Percentiles rank a stretch among this genome's conserved stretches.
Evolutionary conservation across 2,888 invertebrate species (phyloP).

Genomic region (Sarcophaga subvicina): DNA sequence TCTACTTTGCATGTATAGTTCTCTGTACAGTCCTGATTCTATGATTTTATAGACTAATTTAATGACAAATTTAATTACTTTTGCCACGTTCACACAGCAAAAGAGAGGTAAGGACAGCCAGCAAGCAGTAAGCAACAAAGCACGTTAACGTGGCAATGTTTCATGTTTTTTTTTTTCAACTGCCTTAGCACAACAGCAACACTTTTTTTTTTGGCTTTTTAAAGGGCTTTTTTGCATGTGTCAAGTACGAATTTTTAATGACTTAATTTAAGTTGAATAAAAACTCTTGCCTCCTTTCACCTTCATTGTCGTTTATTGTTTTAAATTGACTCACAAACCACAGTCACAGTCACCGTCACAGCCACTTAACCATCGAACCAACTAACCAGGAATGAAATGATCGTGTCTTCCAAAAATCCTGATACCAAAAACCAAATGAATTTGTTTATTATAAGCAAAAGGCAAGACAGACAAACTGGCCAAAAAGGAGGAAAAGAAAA

Average conservation of each 20-base stretch:
- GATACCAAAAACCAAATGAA: constrained; percentile 45
- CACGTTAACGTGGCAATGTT: background rate
- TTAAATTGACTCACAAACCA: constrained; percentile 67
- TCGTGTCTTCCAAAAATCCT: constrained; percentile 51
- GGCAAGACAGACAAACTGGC: background rate
- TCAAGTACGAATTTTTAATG: constrained; percentile 76
- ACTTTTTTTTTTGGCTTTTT: background rate
- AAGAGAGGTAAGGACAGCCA: background rate
- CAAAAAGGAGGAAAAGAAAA: background rate
- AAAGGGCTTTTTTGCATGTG: constrained; percentile 54
- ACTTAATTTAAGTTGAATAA: constrained; percentile 80
- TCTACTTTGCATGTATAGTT: constrained; percentile 17
- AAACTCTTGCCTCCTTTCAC: constrained; percentile 79
- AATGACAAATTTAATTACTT: constrained; percentile 64
- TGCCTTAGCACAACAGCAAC: constrained; percentile 3
- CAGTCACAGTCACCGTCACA: too few relatives aligned
- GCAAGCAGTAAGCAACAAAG: background rate
- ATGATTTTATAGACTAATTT: constrained; percentile 61
- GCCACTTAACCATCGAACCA: background rate
- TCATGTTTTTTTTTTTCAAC: background rate
- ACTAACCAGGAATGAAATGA: constrained; percentile 49
- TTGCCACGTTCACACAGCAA: constrained; percentile 29
- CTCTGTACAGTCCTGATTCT: constrained; percentile 27
- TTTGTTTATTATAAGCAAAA: background rate
- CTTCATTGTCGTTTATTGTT: constrained; percentile 79